Base-by-base conservation (phyloP, 2,113 vertebrate species). In the Garra rufa region DNA sequence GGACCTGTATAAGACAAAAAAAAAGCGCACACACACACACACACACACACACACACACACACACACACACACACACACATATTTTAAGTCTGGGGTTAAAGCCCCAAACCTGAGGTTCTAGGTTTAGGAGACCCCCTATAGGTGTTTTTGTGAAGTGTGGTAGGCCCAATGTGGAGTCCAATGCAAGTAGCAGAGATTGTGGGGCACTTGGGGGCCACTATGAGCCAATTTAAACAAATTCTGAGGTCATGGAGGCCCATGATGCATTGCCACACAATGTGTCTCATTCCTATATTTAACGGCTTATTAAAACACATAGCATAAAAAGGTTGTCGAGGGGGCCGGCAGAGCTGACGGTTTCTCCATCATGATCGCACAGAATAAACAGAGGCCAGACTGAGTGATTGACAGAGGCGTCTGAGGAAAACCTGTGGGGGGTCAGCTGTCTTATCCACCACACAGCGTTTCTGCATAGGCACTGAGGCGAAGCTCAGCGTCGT, bases 211-310 rank as follows among this genome's bases (percentile, higher is more conserved):
- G 89, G 77, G 71, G 82, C 83, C 81, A 86, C 70, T 76, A 69
- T 5, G 50, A 85, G 90, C 91, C 92, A 93, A 93, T 83, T 88
- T 86, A 93, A 94, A 93, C 88, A 93, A 84, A 85, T 88, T 89
- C 85, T 79, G 91, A 85, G 91, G 88, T 91, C 89, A 88, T 83
- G 5, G 74, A 91, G 86, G 82, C 87, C 81, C 76, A 73, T 75
- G 55, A 89, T 89, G 87, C 86, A 74, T 57, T 80, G 79, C 85
- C 79, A 76, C 59, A 76, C 87, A 82, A 61, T 85, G 84, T 86
- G 88, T 83, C 43, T 83, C 75, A 65, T 88, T 85, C 88, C 89
- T 90, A 85, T 89, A 90, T 88, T 86, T 79, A 90, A 88, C 82
- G 81, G 81, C 75, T 86, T 89, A 84, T 87, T 89, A 83, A 90